Evolutionary conservation across 2,888 invertebrate genomes (phyloP).

Genomic region (Drosophila barbarae): DNA sequence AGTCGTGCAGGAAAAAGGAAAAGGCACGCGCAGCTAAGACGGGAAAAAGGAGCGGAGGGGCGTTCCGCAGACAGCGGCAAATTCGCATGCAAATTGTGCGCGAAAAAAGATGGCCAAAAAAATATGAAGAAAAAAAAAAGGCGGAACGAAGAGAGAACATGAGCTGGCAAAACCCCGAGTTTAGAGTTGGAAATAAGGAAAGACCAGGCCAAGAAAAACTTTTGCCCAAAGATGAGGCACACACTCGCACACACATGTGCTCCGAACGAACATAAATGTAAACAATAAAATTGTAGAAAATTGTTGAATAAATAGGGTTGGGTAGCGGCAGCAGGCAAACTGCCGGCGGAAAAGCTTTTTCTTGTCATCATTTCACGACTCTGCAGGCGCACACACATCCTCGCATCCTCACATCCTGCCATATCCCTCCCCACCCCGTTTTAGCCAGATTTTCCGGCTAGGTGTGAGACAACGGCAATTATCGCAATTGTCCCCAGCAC

Average conservation of each 20-base stretch:
- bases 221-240: constrained; percentile 38
- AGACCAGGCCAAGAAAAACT: constrained; percentile 38
- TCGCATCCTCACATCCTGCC: neutral
- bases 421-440: neutral
- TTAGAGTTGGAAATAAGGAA: constrained; percentile 40
- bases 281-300: constrained; percentile 74
- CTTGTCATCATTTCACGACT: constrained; percentile 73
- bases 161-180: constrained; percentile 39
- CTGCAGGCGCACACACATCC: constrained; percentile 47
- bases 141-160: constrained; percentile 22
- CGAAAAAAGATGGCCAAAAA: constrained; percentile 58
- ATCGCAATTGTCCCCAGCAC: constrained; percentile 69
- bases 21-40: constrained; percentile 34
- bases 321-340: constrained; percentile 45
- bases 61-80: constrained; percentile 64
- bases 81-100: constrained; percentile 75
- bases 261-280: constrained; percentile 65
- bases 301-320: constrained; percentile 66
- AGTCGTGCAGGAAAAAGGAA: constrained; percentile 66
- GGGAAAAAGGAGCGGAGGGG: constrained; percentile 8
- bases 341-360: constrained; percentile 69
- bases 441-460: constrained; percentile 33
- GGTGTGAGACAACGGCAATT: constrained; percentile 75
- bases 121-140: constrained; percentile 19
- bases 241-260: constrained; percentile 20